These are phyloP conservation scores for Euura saliciscinereae DNA, from an alignment of 1,140 invertebrate genomes.

Conservation along the genomic window DNA sequence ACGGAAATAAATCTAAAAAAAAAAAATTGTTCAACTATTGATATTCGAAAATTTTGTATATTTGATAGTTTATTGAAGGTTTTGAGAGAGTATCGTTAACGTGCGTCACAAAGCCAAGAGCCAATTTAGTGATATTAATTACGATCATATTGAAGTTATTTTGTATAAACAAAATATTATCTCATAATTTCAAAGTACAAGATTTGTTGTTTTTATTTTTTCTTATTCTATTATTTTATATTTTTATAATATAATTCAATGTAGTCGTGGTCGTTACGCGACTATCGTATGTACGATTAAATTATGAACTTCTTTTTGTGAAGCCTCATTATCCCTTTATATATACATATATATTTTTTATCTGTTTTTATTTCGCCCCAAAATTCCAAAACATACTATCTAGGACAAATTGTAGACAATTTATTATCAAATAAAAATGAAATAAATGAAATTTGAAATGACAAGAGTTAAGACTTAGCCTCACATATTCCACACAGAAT, in stretches of 20 bases:
- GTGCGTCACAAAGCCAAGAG: background rate
- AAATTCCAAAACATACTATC: slow-evolving; percentile 45
- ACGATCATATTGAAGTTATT: background rate
- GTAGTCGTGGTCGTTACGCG: too few relatives aligned
- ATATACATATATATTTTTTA: slow-evolving; percentile 21
- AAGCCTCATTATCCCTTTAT: too few relatives aligned
- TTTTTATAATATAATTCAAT: background rate
- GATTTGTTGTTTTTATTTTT: too few relatives aligned
- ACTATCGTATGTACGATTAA: too few relatives aligned
- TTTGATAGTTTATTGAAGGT: too few relatives aligned
- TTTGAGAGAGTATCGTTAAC: too few relatives aligned
- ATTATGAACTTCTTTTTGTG: too few relatives aligned
- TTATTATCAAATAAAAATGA: slow-evolving; percentile 60
- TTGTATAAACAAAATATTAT: background rate
- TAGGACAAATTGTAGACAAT: slow-evolving; percentile 61
- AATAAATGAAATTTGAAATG: slow-evolving; percentile 57
- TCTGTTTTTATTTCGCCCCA: slow-evolving; percentile 49
- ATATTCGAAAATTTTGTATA: too few relatives aligned
- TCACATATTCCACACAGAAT: too few relatives aligned
- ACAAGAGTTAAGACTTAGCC: slow-evolving; percentile 18
- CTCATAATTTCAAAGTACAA: background rate
- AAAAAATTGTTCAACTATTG: too few relatives aligned
- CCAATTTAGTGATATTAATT: slow-evolving; percentile 7
- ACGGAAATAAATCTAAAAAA: too few relatives aligned
- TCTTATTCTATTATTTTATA: background rate